Conservation (phyloP, 64 coral and sea anemone genomes). For the Montipora sp. region DNA sequence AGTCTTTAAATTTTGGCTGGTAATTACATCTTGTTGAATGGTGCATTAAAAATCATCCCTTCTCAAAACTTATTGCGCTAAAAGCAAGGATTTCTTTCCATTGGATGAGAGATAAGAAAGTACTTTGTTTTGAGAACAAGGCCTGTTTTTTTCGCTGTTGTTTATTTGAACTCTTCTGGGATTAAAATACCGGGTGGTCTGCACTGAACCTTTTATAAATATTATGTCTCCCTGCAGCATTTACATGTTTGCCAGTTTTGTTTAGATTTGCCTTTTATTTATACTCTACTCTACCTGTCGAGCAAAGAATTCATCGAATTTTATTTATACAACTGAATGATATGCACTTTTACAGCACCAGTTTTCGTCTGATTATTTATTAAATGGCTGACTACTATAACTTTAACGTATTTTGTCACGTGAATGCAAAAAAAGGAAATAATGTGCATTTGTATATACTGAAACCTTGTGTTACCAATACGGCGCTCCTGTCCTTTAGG, state of each 20-base stretch:
- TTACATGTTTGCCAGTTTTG: background rate
- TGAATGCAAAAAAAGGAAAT: too few species aligned
- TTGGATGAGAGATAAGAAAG: background rate
- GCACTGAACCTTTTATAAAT: background rate
- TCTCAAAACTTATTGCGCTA: background rate
- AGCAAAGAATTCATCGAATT: too few species aligned
- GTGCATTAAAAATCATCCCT: too few species aligned
- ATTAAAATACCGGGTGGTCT: constrained; percentile 12
- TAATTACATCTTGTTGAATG: too few species aligned
- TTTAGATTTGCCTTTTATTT: background rate
- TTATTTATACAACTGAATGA: background rate
- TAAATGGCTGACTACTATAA: background rate
- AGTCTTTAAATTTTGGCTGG: background rate
- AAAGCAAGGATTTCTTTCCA: background rate
- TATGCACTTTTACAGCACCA: background rate
- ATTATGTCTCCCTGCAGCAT: background rate
- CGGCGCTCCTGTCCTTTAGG: too few species aligned
- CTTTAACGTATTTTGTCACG: too few species aligned
- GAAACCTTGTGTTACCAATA: too few species aligned
- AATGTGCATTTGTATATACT: too few species aligned
- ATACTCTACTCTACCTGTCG: background rate
- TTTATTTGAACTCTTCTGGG: background rate
- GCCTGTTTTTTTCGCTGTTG: background rate
- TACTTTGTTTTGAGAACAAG: background rate
- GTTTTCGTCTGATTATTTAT: background rate